phyloP scores from a whole-genome alignment of 2,113 vertebrate genomes.

The Zapus hudsonius region DNA sequence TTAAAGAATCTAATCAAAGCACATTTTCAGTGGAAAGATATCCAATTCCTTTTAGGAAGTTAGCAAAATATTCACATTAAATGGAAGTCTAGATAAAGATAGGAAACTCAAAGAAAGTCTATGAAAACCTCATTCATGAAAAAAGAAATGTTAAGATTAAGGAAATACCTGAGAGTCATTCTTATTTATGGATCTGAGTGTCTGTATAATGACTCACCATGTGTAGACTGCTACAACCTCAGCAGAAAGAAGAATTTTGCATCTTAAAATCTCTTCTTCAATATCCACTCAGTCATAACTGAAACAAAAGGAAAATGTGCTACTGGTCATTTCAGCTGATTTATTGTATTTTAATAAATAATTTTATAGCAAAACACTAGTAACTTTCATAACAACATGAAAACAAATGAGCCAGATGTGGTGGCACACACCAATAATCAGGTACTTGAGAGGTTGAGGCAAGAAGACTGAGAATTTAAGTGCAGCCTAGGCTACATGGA shows the following conservation, averaged over 20 bases:
- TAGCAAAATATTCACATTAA: neutral
- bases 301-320: neutral
- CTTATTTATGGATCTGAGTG: neutral
- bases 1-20: constrained; percentile 58
- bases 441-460: neutral
- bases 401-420: neutral
- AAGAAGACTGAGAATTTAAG: neutral
- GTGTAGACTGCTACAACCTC: fast-evolving
- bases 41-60: constrained; percentile 10
- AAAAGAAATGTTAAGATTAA: neutral
- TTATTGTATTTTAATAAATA: neutral
- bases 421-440: too few species aligned
- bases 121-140: neutral
- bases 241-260: neutral
- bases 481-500: neutral
- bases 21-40: constrained; percentile 44
- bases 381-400: neutral
- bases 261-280: neutral
- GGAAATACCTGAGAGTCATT: neutral
- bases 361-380: neutral
- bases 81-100: neutral
- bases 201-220: neutral
- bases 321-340: neutral
- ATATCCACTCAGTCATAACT: neutral
- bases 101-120: neutral